Conservation (phyloP, 2,888 invertebrate species). For the Busseola fusca region DNA sequence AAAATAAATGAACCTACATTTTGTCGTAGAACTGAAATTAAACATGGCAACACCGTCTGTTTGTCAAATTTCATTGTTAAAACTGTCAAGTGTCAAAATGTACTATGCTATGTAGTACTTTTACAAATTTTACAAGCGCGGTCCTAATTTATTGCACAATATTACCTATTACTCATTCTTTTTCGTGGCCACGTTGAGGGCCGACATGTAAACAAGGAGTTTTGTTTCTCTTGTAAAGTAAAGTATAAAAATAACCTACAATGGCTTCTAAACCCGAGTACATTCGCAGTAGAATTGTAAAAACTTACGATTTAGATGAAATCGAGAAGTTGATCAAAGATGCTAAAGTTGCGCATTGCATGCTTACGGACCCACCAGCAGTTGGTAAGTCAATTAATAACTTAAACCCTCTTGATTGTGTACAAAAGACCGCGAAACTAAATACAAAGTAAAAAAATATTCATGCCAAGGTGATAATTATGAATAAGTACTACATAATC, state of each 20-base stretch:
- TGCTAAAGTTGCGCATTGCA: conserved; percentile 89
- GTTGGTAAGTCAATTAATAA: conserved; percentile 78
- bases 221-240: background rate
- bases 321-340: conserved; percentile 87
- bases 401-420: background rate
- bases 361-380: conserved; percentile 87
- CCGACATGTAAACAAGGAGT: conserved; percentile 26
- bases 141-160: conserved; percentile 46
- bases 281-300: conserved; percentile 78
- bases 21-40: conserved; percentile 1
- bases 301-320: conserved; percentile 86
- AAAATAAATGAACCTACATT: background rate
- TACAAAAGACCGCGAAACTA: background rate
- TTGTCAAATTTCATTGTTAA: conserved; percentile 2
- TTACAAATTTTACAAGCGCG: background rate
- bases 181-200: conserved; percentile 16
- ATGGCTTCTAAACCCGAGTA: conserved; percentile 78
- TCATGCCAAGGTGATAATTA: background rate
- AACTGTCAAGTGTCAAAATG: conserved; percentile 44
- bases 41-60: background rate
- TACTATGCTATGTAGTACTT: background rate
- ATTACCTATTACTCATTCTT: conserved; percentile 18
- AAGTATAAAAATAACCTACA: conserved; percentile 45
- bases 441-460: background rate
- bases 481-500: background rate